phyloP scores from a whole-genome alignment of 2,888 invertebrate genomes.

The Cantharis rustica region DNA sequence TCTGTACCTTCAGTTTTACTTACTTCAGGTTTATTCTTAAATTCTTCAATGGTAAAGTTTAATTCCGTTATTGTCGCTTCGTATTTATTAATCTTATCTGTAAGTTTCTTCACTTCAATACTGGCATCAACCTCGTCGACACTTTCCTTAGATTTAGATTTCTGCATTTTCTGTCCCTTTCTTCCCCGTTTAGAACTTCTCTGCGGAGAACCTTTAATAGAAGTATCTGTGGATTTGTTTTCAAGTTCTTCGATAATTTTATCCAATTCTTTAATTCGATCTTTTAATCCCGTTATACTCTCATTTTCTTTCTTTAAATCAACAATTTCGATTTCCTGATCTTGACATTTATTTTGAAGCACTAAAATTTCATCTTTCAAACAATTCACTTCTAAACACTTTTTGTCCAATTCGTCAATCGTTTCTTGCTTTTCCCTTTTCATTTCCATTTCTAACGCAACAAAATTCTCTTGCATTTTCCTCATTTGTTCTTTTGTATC shows the following conservation, averaged over 20 bases:
- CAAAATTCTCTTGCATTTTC: constrained; percentile 79
- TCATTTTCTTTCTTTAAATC: neutral
- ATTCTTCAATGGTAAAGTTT: constrained; percentile 48
- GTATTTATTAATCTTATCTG: constrained; percentile 37
- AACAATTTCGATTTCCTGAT: constrained; percentile 1
- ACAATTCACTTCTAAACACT: constrained; percentile 54
- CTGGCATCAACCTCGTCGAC: constrained; percentile 8
- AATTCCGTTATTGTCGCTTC: constrained; percentile 49
- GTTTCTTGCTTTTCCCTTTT: constrained; percentile 69
- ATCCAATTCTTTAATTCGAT: constrained; percentile 33
- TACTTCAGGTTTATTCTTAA: constrained; percentile 27
- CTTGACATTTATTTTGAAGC: constrained; percentile 21
- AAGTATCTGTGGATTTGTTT: constrained; percentile 7
- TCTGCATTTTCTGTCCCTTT: constrained; percentile 12
- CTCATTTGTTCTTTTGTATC: constrained; percentile 82
- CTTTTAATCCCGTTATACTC: constrained; percentile 3
- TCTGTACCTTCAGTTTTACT: constrained; percentile 12
- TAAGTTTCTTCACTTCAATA: constrained; percentile 21
- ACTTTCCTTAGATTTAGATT: constrained; percentile 6
- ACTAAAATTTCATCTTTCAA: constrained; percentile 54
- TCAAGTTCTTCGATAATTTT: constrained; percentile 18
- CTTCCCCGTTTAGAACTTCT: constrained; percentile 22
- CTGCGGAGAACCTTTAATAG: constrained; percentile 16
- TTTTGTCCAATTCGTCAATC: constrained; percentile 62
- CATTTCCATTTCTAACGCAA: constrained; percentile 71